These are phyloP conservation scores for Probaryconus sp. DNA, from an alignment of 1,140 invertebrate species.

Conservation along the genomic window DNA sequence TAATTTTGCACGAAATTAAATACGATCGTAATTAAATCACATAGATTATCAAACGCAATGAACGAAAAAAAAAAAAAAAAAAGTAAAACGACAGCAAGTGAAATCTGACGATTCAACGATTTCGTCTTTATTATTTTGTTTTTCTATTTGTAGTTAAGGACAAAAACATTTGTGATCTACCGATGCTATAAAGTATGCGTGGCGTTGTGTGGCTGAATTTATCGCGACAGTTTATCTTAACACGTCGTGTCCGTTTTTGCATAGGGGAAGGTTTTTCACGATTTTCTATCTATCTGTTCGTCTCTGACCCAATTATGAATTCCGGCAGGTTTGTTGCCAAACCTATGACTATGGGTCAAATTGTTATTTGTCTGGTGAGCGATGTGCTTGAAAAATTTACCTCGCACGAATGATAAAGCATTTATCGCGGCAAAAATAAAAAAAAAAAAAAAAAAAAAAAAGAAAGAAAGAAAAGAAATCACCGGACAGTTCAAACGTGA, in stretches of 20 bases:
- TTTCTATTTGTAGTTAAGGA: conserved; percentile 6
- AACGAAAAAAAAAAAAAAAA: background rate
- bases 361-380: conserved; percentile 22
- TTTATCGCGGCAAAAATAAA: conserved; percentile 11
- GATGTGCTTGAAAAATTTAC: conserved; percentile 24
- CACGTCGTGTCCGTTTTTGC: conserved; percentile 25
- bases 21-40: background rate
- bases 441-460: conserved; percentile 17
- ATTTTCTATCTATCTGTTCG: conserved; percentile 25
- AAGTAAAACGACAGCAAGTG: background rate
- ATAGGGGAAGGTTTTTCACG: conserved; percentile 14
- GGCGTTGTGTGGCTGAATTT: conserved; percentile 10
- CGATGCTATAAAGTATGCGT: conserved; percentile 19
- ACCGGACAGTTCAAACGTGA: background rate
- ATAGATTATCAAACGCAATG: background rate
- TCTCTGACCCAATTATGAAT: conserved; percentile 27
- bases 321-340: conserved; percentile 22
- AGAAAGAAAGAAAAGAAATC: no score
- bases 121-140: conserved; percentile 15
- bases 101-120: conserved; percentile 3
- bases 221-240: conserved; percentile 29
- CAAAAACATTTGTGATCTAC: conserved; percentile 17
- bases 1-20: no score
- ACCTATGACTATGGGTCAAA: conserved; percentile 14
- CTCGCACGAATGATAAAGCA: conserved; percentile 18